Percentiles rank a stretch among this genome's conserved stretches.
Conservation (phyloP, 2,797 vertebrate species). For the Hippocampus kuda region DNA sequence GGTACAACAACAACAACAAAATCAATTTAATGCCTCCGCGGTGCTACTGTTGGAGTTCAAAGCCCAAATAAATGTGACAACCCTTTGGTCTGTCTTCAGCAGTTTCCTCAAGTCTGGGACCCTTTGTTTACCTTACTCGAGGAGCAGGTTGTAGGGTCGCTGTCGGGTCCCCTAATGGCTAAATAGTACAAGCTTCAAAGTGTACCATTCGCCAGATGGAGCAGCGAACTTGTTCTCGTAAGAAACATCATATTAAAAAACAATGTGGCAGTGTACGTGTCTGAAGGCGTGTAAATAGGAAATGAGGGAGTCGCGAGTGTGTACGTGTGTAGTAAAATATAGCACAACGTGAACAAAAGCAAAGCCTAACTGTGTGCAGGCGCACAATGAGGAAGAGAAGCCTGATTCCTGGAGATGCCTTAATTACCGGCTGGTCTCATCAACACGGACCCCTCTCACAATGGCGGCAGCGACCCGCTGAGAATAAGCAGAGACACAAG, state of each 20-base stretch:
- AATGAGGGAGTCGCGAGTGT: constrained; percentile 20
- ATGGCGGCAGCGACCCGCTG: constrained; percentile 45
- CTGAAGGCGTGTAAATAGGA: constrained; percentile 22
- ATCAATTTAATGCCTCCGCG: background rate
- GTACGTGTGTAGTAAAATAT: constrained; percentile 14
- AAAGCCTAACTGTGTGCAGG: constrained; percentile 40
- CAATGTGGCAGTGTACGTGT: constrained; percentile 12
- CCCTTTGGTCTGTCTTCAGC: background rate
- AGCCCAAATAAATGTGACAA: constrained; percentile 1
- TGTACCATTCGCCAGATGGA: constrained; percentile 47
- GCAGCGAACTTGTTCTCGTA: constrained; percentile 40
- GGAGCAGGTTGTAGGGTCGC: constrained; percentile 40
- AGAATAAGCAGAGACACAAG: constrained; percentile 31
- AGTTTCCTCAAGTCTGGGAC: constrained; percentile 16
- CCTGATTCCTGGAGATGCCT: constrained; percentile 10
- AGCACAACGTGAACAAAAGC: constrained; percentile 38
- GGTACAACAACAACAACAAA: background rate
- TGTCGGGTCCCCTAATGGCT: constrained; percentile 58
- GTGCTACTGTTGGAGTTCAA: background rate
- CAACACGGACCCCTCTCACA: constrained; percentile 38
- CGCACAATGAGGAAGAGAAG: constrained; percentile 10
- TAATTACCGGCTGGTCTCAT: constrained; percentile 18
- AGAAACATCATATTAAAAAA: constrained; percentile 50
- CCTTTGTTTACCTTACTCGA: constrained; percentile 47
- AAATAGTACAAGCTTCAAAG: constrained; percentile 60